phyloP scores from a whole-genome alignment of 92 coral and sea anemone species.

The Anthopleura xanthogrammica region DNA sequence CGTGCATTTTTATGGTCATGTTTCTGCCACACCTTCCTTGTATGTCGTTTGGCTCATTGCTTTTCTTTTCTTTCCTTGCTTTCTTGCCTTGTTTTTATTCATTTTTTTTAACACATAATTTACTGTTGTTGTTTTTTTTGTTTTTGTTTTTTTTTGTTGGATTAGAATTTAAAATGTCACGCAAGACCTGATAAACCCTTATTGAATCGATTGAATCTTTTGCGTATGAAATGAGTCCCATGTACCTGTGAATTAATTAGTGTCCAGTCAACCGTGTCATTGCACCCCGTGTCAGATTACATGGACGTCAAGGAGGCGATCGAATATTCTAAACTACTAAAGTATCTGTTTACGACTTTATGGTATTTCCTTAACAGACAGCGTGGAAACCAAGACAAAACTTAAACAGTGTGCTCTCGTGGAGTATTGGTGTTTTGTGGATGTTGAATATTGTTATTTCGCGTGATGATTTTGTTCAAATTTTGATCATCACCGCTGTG shows the following conservation, averaged over 20 bases:
- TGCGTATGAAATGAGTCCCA: background rate
- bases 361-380: background rate
- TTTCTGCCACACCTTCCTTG: too few species aligned
- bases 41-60: too few species aligned
- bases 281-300: background rate
- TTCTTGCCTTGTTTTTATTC: too few species aligned
- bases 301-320: background rate
- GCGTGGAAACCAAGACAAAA: background rate
- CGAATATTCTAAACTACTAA: background rate
- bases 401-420: background rate
- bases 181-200: too few species aligned
- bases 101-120: too few species aligned
- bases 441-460: background rate
- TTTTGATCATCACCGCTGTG: background rate
- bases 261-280: conserved; percentile 18
- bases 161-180: too few species aligned
- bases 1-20: too few species aligned
- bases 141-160: too few species aligned
- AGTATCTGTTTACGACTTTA: background rate
- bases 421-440: background rate
- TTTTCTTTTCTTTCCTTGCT: too few species aligned
- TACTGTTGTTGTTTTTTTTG: too few species aligned
- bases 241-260: conserved; percentile 7
- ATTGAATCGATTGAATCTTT: background rate
- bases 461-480: background rate